Evolutionary conservation across 2,797 vertebrate genomes (phyloP).

Genomic region (Xyrichtys novacula): DNA sequence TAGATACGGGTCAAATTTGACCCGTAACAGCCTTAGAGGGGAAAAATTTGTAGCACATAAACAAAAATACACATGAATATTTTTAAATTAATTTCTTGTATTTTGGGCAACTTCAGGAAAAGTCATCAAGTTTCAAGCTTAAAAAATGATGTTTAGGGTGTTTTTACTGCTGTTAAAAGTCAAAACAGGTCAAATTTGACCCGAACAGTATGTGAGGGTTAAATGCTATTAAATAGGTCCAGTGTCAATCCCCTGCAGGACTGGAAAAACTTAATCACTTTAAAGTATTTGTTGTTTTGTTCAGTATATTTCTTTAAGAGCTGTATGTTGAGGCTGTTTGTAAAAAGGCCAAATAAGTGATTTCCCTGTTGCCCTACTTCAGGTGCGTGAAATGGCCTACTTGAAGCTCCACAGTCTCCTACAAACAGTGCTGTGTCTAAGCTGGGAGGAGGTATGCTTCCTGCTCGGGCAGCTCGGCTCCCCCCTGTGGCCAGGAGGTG

Average conservation of each 20-base stretch:
- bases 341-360: neutral
- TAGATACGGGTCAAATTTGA: too few species aligned
- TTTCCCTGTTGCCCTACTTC: neutral
- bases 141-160: neutral
- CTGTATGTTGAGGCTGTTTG: neutral
- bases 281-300: too few species aligned
- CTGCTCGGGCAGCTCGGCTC: slow-evolving; percentile 85
- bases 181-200: too few species aligned
- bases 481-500: slow-evolving; percentile 75
- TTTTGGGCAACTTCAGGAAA: too few species aligned
- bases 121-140: too few species aligned
- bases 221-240: neutral
- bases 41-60: too few species aligned
- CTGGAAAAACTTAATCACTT: too few species aligned
- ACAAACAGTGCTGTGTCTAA: slow-evolving; percentile 88
- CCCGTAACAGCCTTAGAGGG: too few species aligned
- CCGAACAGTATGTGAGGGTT: too few species aligned
- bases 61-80: too few species aligned
- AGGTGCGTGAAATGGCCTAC: slow-evolving; percentile 94
- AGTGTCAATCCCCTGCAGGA: neutral
- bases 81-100: too few species aligned
- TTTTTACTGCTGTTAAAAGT: neutral
- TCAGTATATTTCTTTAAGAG: neutral
- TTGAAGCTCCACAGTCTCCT: slow-evolving; percentile 95
- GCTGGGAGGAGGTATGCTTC: slow-evolving; percentile 91